A percentile compares a stretch with the other conserved stretches of the same genome.
phyloP scores from a whole-genome alignment of 2,797 vertebrate genomes.

The Alcedo quadribrachys region DNA sequence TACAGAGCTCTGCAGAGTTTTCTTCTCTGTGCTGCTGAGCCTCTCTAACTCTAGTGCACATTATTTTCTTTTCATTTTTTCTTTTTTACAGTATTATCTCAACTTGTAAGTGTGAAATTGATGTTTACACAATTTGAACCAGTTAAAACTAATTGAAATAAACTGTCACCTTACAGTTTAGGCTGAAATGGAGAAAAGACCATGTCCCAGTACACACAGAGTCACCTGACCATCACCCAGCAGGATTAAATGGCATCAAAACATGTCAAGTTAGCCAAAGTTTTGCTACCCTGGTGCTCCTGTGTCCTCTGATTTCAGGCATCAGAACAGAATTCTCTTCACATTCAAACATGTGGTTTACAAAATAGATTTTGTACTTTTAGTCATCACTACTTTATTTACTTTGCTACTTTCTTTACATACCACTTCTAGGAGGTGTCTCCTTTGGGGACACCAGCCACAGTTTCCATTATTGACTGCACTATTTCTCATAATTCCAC shows the following conservation, averaged over 20 bases:
- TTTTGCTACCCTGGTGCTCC: neutral
- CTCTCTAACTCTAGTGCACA: neutral
- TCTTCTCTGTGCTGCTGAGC: neutral
- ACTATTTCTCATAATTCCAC: neutral
- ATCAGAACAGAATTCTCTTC: neutral
- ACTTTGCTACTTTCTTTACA: slow-evolving; percentile 21
- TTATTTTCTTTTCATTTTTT: neutral
- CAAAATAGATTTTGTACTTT: neutral
- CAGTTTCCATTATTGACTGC: neutral
- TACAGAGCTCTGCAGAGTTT: neutral
- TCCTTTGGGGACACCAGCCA: neutral
- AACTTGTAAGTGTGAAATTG: slow-evolving; percentile 25
- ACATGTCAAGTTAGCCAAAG: neutral
- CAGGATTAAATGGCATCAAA: neutral
- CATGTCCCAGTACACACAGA: neutral
- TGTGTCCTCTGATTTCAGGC: neutral
- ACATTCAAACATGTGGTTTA: neutral
- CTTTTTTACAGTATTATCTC: slow-evolving; percentile 14
- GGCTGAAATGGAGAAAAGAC: neutral
- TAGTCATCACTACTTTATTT: neutral
- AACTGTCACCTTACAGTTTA: neutral
- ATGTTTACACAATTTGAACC: slow-evolving; percentile 19
- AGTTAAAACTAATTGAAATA: slow-evolving; percentile 26
- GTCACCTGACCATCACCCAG: neutral
- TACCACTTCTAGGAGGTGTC: neutral